Conservation (phyloP, 30 jellyfish, hydroid and myxozoan species). For the Pseudorhiza aurosa region DNA sequence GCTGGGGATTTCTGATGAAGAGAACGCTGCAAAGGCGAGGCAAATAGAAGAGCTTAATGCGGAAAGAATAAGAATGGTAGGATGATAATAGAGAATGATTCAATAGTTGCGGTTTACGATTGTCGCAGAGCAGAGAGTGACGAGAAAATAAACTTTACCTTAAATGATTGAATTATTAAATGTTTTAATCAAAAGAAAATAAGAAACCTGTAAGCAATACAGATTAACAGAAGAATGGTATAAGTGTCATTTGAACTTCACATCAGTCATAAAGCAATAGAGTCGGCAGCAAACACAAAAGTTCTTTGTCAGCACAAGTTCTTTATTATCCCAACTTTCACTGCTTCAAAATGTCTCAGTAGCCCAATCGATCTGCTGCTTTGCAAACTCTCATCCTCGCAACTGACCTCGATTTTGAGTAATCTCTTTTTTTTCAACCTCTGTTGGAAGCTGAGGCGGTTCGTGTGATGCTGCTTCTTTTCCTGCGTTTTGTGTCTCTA, state of each 20-base stretch:
- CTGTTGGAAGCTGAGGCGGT: not conserved
- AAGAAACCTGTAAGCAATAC: too few relatives aligned
- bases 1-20: not conserved
- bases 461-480: not conserved
- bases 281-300: not conserved
- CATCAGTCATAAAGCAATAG: too few relatives aligned
- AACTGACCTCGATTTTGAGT: not conserved
- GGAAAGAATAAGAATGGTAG: not conserved
- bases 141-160: too few relatives aligned
- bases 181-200: too few relatives aligned
- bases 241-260: too few relatives aligned
- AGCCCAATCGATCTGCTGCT: conserved; percentile 4
- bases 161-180: too few relatives aligned
- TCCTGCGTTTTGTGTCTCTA: conserved; percentile 5
- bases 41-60: not conserved
- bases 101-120: too few relatives aligned
- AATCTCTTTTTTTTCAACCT: not conserved
- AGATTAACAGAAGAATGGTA: too few relatives aligned
- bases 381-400: not conserved
- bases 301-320: not conserved
- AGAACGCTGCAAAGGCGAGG: conserved; percentile 7
- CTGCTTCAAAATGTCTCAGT: not conserved
- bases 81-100: not conserved
- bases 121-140: too few relatives aligned
- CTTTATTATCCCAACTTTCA: too few relatives aligned